Conservation (phyloP, 1,140 invertebrate genomes). For the Euwallacea fornicatus region DNA sequence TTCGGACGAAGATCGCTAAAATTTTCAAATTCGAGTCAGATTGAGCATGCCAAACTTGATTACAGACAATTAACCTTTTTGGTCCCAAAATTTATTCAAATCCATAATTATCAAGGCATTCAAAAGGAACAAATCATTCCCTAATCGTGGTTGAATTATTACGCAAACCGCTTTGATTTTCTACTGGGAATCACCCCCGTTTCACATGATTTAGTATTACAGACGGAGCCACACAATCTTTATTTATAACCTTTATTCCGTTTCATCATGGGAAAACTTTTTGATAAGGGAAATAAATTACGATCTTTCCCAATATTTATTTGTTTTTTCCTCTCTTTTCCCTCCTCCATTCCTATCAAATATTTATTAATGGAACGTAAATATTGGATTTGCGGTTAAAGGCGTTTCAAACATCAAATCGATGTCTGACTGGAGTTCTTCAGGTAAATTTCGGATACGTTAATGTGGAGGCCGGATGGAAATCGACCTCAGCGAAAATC, state of each 20-base stretch:
- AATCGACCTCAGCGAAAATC: neutral
- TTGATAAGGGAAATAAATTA: constrained; percentile 12
- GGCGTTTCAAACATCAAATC: no score
- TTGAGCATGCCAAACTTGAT: no score
- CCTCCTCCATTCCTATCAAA: no score
- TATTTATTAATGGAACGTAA: no score
- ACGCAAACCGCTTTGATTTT: constrained; percentile 8
- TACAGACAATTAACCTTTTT: no score
- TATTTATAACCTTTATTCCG: constrained; percentile 14
- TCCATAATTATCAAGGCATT: no score
- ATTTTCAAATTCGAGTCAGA: no score
- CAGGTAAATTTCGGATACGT: no score
- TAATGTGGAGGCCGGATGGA: neutral
- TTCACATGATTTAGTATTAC: constrained; percentile 15
- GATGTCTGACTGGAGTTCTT: no score
- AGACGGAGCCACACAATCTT: constrained; percentile 12
- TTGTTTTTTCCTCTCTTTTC: neutral
- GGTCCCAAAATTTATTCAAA: no score
- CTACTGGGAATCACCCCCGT: neutral
- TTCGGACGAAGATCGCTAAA: no score
- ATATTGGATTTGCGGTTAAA: no score
- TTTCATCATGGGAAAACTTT: constrained; percentile 16
- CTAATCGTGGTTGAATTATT: constrained; percentile 4
- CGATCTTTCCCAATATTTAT: constrained; percentile 13
- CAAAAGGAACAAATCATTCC: neutral